Evolutionary conservation across 2,888 invertebrate genomes (phyloP).

Genomic region (Artemia sp.): DNA sequence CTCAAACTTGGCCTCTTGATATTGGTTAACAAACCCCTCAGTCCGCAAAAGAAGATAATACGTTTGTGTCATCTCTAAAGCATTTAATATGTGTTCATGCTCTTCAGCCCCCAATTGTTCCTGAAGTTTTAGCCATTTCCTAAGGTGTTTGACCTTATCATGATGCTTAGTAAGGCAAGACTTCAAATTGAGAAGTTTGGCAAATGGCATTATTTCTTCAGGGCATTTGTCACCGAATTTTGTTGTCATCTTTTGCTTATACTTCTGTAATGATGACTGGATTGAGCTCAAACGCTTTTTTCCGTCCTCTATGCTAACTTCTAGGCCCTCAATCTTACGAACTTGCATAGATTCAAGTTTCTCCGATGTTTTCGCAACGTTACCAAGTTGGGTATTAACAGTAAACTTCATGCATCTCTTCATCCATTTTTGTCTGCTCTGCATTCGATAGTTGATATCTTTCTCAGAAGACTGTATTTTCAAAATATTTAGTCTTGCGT

Average conservation of each 20-base stretch:
- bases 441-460: not conserved
- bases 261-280: not conserved
- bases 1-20: not conserved
- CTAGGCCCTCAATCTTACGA: not conserved
- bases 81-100: not conserved
- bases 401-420: conserved; percentile 7
- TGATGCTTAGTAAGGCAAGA: not conserved
- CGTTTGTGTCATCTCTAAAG: not conserved
- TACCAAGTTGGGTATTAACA: not conserved
- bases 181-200: not conserved
- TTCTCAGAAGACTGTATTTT: not conserved
- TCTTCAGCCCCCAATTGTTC: not conserved
- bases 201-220: not conserved
- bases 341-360: too few relatives aligned
- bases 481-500: not conserved
- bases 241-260: not conserved
- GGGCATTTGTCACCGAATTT: not conserved
- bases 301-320: not conserved
- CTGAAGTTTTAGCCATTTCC: not conserved
- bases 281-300: not conserved
- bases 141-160: not conserved
- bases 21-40: not conserved
- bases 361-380: too few relatives aligned
- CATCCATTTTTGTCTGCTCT: not conserved
- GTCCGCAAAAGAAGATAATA: not conserved